phyloP scores from a whole-genome alignment of 2,888 invertebrate genomes.

The Cancer borealis region DNA sequence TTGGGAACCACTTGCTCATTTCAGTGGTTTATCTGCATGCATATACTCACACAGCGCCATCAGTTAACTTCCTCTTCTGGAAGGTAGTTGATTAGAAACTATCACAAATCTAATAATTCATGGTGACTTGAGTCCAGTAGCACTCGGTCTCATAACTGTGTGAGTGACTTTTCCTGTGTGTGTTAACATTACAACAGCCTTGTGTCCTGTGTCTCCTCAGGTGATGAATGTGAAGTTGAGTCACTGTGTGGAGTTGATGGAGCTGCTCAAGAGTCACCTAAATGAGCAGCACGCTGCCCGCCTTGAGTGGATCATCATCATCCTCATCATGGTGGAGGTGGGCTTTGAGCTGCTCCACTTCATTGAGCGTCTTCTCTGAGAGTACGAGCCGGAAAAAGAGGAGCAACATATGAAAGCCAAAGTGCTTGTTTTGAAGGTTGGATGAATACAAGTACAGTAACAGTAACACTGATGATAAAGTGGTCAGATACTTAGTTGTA shows the following conservation, averaged over 20 bases:
- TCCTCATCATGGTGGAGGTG: constrained; percentile 96
- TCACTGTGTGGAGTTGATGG: constrained; percentile 95
- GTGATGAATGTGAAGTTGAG: constrained; percentile 96
- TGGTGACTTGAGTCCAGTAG: too few relatives aligned
- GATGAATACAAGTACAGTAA: neutral
- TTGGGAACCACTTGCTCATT: too few relatives aligned
- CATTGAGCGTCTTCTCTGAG: constrained; percentile 59
- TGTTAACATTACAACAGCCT: too few relatives aligned
- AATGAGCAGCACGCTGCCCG: constrained; percentile 95
- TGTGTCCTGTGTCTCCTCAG: constrained; percentile 33
- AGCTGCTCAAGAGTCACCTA: constrained; percentile 92
- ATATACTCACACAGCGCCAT: too few relatives aligned
- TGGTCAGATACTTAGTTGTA: neutral
- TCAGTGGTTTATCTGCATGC: too few relatives aligned
- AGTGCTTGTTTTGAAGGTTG: neutral
- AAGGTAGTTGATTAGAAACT: too few relatives aligned
- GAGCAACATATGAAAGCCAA: neutral
- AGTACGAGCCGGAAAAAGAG: neutral
- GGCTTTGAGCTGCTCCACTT: constrained; percentile 90
- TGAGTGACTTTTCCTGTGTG: neutral
- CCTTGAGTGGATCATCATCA: constrained; percentile 98
- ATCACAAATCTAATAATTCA: too few relatives aligned
- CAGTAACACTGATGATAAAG: neutral
- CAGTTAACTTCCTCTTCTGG: too few relatives aligned
- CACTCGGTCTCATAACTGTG: too few relatives aligned